These are phyloP conservation scores for Saxicola maurus DNA, from an alignment of 2,797 vertebrate species.

Conservation along the genomic window DNA sequence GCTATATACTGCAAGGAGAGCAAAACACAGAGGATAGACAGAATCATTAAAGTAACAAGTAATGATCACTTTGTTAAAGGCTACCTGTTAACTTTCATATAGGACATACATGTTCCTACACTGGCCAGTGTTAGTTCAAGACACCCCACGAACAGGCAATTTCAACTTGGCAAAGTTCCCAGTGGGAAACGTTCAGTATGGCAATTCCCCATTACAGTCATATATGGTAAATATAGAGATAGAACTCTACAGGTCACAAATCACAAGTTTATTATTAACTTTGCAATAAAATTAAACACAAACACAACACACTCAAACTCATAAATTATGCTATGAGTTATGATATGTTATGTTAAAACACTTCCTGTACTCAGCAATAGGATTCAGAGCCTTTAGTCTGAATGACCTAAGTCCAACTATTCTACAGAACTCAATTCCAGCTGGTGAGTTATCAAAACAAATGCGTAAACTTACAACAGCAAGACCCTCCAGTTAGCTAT, in stretches of 20 bases:
- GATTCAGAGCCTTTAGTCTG: not conserved
- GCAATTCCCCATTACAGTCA: not conserved
- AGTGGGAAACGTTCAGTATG: not conserved
- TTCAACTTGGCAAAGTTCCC: not conserved
- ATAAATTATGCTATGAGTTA: too few relatives aligned
- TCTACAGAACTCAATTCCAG: not conserved
- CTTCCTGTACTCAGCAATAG: not conserved
- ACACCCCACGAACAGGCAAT: not conserved
- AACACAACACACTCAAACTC: not conserved
- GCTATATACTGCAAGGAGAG: not conserved
- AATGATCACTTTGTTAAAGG: not conserved
- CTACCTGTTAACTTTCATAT: not conserved
- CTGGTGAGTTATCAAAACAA: not conserved
- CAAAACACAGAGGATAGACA: not conserved
- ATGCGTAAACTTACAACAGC: not conserved
- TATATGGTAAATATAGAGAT: rapidly evolving
- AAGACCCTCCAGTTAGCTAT: not conserved
- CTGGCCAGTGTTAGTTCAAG: not conserved
- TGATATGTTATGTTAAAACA: not conserved
- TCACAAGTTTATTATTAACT: not conserved
- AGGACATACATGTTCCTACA: not conserved
- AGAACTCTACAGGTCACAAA: not conserved
- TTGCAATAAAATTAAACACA: not conserved
- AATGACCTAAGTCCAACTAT: not conserved
- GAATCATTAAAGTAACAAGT: not conserved